Evolutionary conservation across 2,797 vertebrate species (phyloP).

Genomic region (Oryzias dopingdopingensis): DNA sequence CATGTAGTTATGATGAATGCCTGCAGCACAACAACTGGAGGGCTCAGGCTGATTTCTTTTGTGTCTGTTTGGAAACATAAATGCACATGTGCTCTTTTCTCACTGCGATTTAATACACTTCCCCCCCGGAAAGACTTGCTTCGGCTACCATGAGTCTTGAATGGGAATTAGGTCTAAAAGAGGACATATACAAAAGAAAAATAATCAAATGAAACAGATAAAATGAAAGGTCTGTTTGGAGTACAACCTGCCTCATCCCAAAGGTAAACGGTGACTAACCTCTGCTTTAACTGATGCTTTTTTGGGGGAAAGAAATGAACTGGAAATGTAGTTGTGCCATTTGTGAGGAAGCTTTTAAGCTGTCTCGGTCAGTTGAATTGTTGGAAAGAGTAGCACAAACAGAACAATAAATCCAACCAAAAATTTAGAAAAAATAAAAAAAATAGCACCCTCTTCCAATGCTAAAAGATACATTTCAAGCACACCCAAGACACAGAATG

Average conservation of each 20-base stretch:
- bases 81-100: constrained; percentile 48
- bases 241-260: constrained; percentile 20
- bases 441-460: constrained; percentile 18
- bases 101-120: constrained; percentile 43
- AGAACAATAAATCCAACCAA: constrained; percentile 24
- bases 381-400: constrained; percentile 33
- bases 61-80: constrained; percentile 58
- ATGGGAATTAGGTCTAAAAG: constrained; percentile 19
- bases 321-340: constrained; percentile 42
- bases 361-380: constrained; percentile 42
- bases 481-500: constrained; percentile 44
- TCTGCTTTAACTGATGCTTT: constrained; percentile 23
- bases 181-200: constrained; percentile 17
- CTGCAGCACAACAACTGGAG: constrained; percentile 27
- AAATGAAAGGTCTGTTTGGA: constrained; percentile 34
- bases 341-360: constrained; percentile 44
- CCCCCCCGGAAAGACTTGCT: constrained; percentile 28
- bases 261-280: constrained; percentile 18
- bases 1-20: constrained; percentile 59
- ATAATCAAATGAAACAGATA: constrained; percentile 1
- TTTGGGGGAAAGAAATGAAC: constrained; percentile 32
- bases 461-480: constrained; percentile 54
- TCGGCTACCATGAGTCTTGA: constrained; percentile 6
- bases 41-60: constrained; percentile 51
- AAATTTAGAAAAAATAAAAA: constrained; percentile 7